These are phyloP conservation scores for Leptinotarsa tumamoca DNA, from an alignment of 2,888 invertebrate genomes.

Conservation along the genomic window DNA sequence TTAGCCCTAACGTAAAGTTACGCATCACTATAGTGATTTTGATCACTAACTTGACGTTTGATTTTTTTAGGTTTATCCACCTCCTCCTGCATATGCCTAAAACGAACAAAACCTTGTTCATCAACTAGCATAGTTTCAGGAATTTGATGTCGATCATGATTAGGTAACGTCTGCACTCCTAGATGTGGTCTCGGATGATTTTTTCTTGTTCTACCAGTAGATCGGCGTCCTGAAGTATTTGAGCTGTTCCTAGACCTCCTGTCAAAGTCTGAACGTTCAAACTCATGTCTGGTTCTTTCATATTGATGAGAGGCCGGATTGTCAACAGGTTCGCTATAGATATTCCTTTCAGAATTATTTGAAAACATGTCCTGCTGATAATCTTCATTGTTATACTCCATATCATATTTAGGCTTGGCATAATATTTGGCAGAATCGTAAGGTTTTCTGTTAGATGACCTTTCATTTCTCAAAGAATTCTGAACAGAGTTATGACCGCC, in stretches of 20 bases:
- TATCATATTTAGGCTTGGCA: slow-evolving; percentile 62
- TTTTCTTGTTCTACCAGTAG: slow-evolving; percentile 65
- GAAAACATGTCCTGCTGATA: slow-evolving; percentile 58
- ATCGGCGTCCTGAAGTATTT: slow-evolving; percentile 63
- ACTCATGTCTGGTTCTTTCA: slow-evolving; percentile 68
- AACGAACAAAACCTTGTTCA: slow-evolving; percentile 89
- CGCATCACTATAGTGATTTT: slow-evolving; percentile 64
- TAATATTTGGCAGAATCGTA: slow-evolving; percentile 64
- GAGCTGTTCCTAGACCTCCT: slow-evolving; percentile 63
- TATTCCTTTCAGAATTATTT: slow-evolving; percentile 70
- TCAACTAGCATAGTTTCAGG: slow-evolving; percentile 86
- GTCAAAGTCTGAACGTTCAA: slow-evolving; percentile 73
- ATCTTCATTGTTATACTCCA: slow-evolving; percentile 61
- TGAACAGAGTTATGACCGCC: slow-evolving; percentile 56
- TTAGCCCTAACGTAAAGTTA: slow-evolving; percentile 58
- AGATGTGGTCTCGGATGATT: slow-evolving; percentile 67
- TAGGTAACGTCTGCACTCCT: slow-evolving; percentile 71
- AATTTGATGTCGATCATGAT: slow-evolving; percentile 68
- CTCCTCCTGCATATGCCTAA: slow-evolving; percentile 73
- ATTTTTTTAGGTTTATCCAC: slow-evolving; percentile 58
- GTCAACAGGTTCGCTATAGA: slow-evolving; percentile 66
- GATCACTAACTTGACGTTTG: slow-evolving; percentile 58
- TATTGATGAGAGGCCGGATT: slow-evolving; percentile 59
- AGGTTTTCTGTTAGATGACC: slow-evolving; percentile 58
- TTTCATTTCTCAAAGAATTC: slow-evolving; percentile 58